Evolutionary conservation across 2,888 invertebrate genomes (phyloP).

Genomic region (Leptothorax acervorum): DNA sequence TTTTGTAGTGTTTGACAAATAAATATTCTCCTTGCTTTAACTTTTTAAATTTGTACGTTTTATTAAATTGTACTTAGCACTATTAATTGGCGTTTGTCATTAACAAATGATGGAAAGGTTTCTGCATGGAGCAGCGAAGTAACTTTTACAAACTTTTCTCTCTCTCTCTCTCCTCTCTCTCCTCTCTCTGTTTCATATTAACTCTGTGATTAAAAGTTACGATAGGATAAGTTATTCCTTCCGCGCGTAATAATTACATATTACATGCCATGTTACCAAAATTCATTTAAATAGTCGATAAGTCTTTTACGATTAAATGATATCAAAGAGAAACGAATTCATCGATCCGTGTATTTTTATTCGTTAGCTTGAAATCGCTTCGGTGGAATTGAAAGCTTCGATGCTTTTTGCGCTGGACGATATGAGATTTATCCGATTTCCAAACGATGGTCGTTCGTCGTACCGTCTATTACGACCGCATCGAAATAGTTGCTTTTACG

Average conservation of each 20-base stretch:
- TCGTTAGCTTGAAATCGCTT: slow-evolving; percentile 49
- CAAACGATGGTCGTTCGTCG: slow-evolving; percentile 50
- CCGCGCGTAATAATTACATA: neutral
- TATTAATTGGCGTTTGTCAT: slow-evolving; percentile 2
- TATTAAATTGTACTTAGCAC: neutral
- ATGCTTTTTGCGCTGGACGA: slow-evolving; percentile 47
- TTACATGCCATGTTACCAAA: slow-evolving; percentile 15
- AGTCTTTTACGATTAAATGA: slow-evolving; percentile 38
- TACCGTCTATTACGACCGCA: slow-evolving; percentile 46
- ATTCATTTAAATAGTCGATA: slow-evolving; percentile 41
- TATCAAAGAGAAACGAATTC: slow-evolving; percentile 38
- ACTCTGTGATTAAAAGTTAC: neutral
- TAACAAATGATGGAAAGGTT: neutral
- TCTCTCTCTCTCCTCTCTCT: neutral
- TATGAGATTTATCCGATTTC: slow-evolving; percentile 53
- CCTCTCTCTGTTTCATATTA: neutral
- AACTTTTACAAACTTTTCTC: neutral
- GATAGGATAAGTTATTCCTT: neutral
- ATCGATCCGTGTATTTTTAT: slow-evolving; percentile 46
- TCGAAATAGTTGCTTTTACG: slow-evolving; percentile 51
- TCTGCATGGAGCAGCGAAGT: neutral
- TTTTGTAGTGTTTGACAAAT: neutral
- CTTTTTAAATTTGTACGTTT: neutral
- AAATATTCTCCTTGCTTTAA: slow-evolving; percentile 18
- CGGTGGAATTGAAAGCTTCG: slow-evolving; percentile 47